These are phyloP conservation scores for Xiphophorus hellerii DNA, from an alignment of 2,113 vertebrate genomes.

Conservation along the genomic window DNA sequence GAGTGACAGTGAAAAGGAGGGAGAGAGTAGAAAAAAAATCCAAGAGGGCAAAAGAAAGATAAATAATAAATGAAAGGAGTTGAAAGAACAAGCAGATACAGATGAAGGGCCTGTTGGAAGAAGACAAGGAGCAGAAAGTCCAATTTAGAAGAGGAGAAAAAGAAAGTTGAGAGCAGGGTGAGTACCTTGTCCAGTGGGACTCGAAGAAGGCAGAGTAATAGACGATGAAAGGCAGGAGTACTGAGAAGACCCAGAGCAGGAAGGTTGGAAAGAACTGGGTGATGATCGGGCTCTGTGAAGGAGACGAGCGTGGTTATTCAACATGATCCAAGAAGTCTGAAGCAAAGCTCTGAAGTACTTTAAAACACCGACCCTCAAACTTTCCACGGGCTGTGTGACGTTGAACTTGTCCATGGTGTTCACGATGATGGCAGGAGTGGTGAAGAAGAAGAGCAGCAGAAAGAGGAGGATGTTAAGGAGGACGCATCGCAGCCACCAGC, in stretches of 20 bases:
- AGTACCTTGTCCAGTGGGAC: constrained; percentile 96
- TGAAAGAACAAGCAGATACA: constrained; percentile 14
- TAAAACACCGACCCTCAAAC: constrained; percentile 81
- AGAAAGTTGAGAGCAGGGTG: not conserved
- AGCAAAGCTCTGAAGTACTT: not conserved
- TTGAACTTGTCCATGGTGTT: constrained; percentile 99
- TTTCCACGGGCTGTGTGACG: constrained; percentile 93
- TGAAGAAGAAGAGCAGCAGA: constrained; percentile 96
- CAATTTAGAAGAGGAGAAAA: constrained; percentile 39
- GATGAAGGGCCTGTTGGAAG: constrained; percentile 16
- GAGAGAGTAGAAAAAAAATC: constrained; percentile 35
- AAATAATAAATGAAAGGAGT: constrained; percentile 11
- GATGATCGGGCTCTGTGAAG: constrained; percentile 88
- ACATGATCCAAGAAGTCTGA: not conserved
- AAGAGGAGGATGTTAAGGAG: constrained; percentile 94
- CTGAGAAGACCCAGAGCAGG: constrained; percentile 93
- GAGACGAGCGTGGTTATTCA: constrained; percentile 34
- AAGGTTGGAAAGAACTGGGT: constrained; percentile 96
- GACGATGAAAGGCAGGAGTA: constrained; percentile 93
- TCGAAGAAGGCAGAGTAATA: constrained; percentile 95
- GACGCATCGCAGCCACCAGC: constrained; percentile 92
- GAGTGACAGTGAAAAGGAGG: constrained; percentile 52
- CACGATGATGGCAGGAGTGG: constrained; percentile 95
- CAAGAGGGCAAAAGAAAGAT: constrained; percentile 41
- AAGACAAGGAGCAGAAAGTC: constrained; percentile 17